Conservation (phyloP, 1,140 invertebrate genomes). For the Venturia canescens region DNA sequence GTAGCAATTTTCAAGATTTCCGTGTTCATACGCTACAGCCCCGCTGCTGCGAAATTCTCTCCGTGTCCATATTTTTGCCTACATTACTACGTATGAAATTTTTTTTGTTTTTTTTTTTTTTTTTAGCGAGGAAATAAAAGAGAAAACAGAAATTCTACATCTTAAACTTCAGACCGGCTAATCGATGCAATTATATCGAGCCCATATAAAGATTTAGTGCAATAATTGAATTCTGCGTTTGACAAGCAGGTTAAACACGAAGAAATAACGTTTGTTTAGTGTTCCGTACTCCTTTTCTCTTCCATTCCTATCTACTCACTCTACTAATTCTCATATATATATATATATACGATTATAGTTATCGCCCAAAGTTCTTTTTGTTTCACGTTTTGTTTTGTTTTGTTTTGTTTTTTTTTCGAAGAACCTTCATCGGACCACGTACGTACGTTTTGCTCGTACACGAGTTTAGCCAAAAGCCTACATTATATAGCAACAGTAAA, state of each 20-base stretch:
- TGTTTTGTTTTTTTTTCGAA: neutral
- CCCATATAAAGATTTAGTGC: slow-evolving; percentile 54
- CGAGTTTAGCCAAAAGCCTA: neutral
- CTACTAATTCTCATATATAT: too few relatives aligned
- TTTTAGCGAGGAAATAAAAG: neutral
- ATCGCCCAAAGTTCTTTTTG: neutral
- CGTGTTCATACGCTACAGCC: too few relatives aligned
- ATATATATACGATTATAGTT: too few relatives aligned
- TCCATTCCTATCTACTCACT: neutral
- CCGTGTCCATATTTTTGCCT: too few relatives aligned
- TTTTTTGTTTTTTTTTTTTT: slow-evolving; percentile 25
- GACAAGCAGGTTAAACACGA: too few relatives aligned
- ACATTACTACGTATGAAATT: neutral
- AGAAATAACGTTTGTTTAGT: slow-evolving; percentile 24
- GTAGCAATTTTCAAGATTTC: too few relatives aligned
- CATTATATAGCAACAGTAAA: neutral
- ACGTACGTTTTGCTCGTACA: neutral
- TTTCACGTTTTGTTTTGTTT: neutral
- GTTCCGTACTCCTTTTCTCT: neutral
- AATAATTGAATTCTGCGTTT: slow-evolving; percentile 52
- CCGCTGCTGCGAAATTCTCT: too few relatives aligned
- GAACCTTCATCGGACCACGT: neutral
- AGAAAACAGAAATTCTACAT: slow-evolving; percentile 41
- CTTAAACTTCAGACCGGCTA: slow-evolving; percentile 61
- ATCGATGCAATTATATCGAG: slow-evolving; percentile 34